These are phyloP conservation scores for Theretra japonica DNA, from an alignment of 2,888 invertebrate genomes.

Conservation along the genomic window DNA sequence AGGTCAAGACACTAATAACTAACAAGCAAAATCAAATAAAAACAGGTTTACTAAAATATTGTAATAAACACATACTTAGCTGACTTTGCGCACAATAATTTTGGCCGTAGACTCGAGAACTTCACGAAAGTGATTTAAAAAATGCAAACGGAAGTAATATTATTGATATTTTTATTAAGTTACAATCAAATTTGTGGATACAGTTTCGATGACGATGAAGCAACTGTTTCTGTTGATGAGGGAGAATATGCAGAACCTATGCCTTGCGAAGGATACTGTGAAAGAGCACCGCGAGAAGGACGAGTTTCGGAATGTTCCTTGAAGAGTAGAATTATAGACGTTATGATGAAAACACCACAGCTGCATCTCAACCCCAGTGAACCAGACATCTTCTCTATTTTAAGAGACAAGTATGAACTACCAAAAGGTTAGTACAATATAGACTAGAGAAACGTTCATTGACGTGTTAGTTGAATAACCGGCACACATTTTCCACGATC, in stretches of 20 bases:
- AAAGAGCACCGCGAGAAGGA: constrained; percentile 47
- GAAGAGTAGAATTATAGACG: constrained; percentile 63
- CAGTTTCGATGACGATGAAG: constrained; percentile 45
- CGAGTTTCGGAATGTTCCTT: constrained; percentile 41
- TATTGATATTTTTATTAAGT: constrained; percentile 32
- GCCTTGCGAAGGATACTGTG: constrained; percentile 52
- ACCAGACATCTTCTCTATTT: constrained; percentile 59
- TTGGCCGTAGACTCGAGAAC: constrained; percentile 34
- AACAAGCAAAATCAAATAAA: constrained; percentile 35
- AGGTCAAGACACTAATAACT: constrained; percentile 44
- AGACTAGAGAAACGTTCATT: too few species aligned
- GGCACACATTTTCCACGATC: too few species aligned
- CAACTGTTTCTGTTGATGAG: constrained; percentile 46
- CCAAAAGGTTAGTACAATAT: constrained; percentile 66
- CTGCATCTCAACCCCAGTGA: constrained; percentile 54
- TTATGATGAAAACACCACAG: constrained; percentile 63
- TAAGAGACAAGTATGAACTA: constrained; percentile 67
- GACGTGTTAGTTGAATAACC: too few species aligned
- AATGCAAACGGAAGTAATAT: background rate
- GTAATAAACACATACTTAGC: constrained; percentile 26
- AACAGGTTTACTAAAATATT: constrained; percentile 40
- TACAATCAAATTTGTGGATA: constrained; percentile 35
- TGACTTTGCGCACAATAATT: constrained; percentile 30
- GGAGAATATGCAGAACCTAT: constrained; percentile 54
- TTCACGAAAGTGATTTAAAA: constrained; percentile 30